These are phyloP conservation scores for Tridacna gigas DNA, from an alignment of 2,888 invertebrate species.

Conservation along the genomic window DNA sequence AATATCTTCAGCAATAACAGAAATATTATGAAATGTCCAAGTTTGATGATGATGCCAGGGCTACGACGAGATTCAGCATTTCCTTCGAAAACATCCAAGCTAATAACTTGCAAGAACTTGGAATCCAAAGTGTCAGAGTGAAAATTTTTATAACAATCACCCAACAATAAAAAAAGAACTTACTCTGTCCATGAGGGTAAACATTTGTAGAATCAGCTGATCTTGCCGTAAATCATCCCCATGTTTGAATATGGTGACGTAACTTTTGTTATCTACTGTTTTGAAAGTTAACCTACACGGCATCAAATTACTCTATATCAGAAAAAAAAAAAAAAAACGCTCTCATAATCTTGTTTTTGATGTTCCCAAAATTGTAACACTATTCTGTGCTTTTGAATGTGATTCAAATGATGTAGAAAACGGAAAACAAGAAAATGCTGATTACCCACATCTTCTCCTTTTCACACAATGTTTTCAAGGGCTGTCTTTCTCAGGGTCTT, in stretches of 20 bases:
- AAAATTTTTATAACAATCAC: too few relatives aligned
- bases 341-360: not conserved
- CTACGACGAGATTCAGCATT: too few relatives aligned
- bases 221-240: conserved; percentile 99
- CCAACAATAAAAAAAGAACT: conserved; percentile 12
- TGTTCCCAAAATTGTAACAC: too few relatives aligned
- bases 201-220: conserved; percentile 98
- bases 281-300: conserved; percentile 96
- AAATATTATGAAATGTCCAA: too few relatives aligned
- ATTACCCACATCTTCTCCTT: not conserved
- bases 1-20: too few relatives aligned
- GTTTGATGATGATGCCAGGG: too few relatives aligned
- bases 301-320: conserved; percentile 92
- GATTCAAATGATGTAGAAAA: not conserved
- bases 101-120: too few relatives aligned
- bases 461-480: not conserved
- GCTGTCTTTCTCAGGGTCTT: not conserved
- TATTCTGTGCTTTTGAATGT: not conserved
- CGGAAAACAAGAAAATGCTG: not conserved
- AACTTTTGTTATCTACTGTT: conserved; percentile 89
- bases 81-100: too few relatives aligned
- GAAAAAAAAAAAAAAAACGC: not conserved
- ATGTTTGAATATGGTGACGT: conserved; percentile 98
- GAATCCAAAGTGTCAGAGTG: too few relatives aligned
- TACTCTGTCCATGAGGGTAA: conserved; percentile 96